phyloP scores from a whole-genome alignment of 2,113 vertebrate genomes.

The Sterna hirundo region DNA sequence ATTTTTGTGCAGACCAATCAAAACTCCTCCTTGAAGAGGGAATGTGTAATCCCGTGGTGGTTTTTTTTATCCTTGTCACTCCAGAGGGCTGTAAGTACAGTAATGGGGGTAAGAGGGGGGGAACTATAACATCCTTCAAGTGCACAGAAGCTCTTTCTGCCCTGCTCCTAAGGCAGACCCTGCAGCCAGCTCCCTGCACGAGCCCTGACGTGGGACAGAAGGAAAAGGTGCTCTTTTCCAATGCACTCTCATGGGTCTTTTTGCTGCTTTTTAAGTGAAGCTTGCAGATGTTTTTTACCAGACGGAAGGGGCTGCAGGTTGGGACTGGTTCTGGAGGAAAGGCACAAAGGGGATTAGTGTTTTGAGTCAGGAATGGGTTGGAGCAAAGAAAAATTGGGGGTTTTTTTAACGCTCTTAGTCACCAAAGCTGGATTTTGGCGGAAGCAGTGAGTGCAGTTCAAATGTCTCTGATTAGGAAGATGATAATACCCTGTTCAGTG shows the following conservation, averaged over 20 bases:
- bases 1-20: neutral
- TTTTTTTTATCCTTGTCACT: neutral
- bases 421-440: conserved; percentile 30
- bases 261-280: neutral
- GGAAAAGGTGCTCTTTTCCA: conserved; percentile 3
- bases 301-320: conserved; percentile 42
- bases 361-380: conserved; percentile 61
- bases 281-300: conserved; percentile 8
- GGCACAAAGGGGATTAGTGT: conserved; percentile 63
- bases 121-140: neutral
- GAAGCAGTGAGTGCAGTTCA: neutral
- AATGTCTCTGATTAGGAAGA: neutral
- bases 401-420: conserved; percentile 36
- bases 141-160: neutral
- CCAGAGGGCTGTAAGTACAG: neutral
- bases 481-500: neutral
- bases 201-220: neutral
- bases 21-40: neutral
- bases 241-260: neutral
- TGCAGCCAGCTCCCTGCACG: neutral
- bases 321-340: conserved; percentile 47
- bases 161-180: neutral
- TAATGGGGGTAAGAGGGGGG: neutral
- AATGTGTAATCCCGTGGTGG: neutral
- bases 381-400: neutral